Base-by-base conservation (phyloP, 2,888 invertebrate genomes). In the Pyrocoelia pectoralis region DNA sequence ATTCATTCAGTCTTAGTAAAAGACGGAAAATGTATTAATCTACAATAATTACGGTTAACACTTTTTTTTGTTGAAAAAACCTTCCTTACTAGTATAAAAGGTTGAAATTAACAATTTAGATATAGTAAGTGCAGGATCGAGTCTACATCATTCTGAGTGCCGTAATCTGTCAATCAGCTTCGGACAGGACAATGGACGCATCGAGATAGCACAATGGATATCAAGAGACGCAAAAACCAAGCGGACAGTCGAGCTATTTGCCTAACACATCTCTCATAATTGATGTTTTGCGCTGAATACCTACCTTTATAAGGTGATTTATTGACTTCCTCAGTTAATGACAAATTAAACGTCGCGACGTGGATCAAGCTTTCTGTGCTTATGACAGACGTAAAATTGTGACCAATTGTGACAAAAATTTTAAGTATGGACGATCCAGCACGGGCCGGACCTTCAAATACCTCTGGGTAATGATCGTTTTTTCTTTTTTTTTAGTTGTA, bases 61-160 rank as follows among this genome's bases (percentile, higher is more conserved):
- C 56, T 59, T 58, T 54, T 55, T 63, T 63, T 65, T 56, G 51
- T 24, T 40, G 52, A 41, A 50, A 63, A 63, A 63, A 56, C n/a
- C 58, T 63, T 63, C 51, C 41, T 55, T 55, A 51, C 55, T 29
- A 55, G 46, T 28, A 56, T 64, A 64, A 64, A 65, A 67, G 63
- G 52, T 53, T 55, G 51, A 58, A 56, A 66, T 79, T 78, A 79
- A 78, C 73, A 77, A 79, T 79, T 79, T 76, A 79, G 74, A 67
- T 70, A 56, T 70, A 68, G 74, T 78, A 77, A 79, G 78, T 79
- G 78, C 76, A 72, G 72, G 77, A 74, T 77, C 76, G 74, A 70
- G 75, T 79, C 71, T 70, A 68, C 73, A 72, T 75, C 73, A 74
- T 72, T 73, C 71, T 74, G 70, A 71, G 72, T 67, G 73, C 73